A percentile compares a stretch with the other conserved stretches of the same genome.
Evolutionary conservation across 2,113 vertebrate species (phyloP).

Genomic region (Hemiscyllium ocellatum): DNA sequence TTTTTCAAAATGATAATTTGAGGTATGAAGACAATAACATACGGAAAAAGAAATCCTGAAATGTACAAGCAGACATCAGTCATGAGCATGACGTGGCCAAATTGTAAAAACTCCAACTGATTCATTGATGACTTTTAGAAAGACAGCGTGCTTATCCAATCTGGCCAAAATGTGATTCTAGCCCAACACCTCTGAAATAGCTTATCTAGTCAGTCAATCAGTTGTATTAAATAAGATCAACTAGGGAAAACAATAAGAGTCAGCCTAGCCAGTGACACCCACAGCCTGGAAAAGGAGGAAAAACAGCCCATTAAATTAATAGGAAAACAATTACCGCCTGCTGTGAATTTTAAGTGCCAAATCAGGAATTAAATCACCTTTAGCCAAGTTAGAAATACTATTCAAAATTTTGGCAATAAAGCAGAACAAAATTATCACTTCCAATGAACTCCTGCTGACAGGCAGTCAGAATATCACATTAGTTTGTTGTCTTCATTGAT

Average conservation of each 20-base stretch:
- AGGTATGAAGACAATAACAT: neutral
- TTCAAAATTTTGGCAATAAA: constrained; percentile 8
- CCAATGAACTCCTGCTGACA: neutral
- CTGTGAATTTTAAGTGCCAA: neutral
- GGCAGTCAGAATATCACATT: neutral
- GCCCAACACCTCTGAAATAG: neutral
- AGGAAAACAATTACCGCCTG: neutral
- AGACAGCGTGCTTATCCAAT: neutral
- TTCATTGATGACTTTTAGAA: neutral
- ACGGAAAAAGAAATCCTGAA: neutral
- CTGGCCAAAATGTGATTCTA: neutral
- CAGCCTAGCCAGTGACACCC: neutral
- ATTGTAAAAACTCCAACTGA: neutral
- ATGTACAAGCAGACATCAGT: neutral
- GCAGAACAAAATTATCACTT: neutral
- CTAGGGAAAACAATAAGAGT: neutral
- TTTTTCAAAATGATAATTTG: no score
- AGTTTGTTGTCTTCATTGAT: neutral
- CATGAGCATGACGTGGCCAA: neutral
- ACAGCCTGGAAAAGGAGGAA: neutral
- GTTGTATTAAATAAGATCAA: neutral
- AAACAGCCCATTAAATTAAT: neutral
- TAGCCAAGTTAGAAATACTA: constrained; percentile 20
- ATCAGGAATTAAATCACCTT: neutral
- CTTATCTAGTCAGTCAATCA: neutral